Percentiles rank a stretch among this genome's conserved stretches.
phyloP scores from a whole-genome alignment of 2,888 invertebrate species.

The Icerya purchasi region DNA sequence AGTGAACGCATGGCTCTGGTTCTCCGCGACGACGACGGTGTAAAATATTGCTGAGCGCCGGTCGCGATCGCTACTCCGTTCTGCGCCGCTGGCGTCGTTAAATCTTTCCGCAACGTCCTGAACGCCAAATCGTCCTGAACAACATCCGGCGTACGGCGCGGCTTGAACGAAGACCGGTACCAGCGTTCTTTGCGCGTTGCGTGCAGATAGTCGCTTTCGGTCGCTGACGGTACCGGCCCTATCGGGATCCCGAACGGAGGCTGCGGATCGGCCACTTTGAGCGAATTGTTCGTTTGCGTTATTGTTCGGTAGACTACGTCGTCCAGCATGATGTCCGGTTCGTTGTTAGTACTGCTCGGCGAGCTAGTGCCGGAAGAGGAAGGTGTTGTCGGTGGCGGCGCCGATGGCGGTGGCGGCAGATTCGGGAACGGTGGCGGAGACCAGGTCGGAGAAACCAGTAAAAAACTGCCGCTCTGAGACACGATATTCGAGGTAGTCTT shows the following conservation, averaged over 20 bases:
- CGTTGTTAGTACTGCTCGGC: constrained; percentile 23
- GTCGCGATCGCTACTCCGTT: too few relatives aligned
- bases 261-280: constrained; percentile 53
- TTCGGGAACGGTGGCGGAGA: constrained; percentile 19
- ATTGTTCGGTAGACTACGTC: constrained; percentile 66
- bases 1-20: constrained; percentile 59
- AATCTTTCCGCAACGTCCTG: constrained; percentile 59
- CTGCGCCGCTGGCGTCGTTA: background rate
- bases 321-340: constrained; percentile 62
- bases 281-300: constrained; percentile 46
- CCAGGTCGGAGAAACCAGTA: constrained; percentile 45
- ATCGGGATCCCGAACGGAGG: constrained; percentile 79
- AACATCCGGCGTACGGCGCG: constrained; percentile 52
- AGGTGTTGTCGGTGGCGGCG: background rate
- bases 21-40: constrained; percentile 30
- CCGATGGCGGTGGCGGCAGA: constrained; percentile 10
- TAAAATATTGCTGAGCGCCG: constrained; percentile 53
- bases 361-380: constrained; percentile 10
- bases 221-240: constrained; percentile 56
- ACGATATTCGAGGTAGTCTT: constrained; percentile 20
- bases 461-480: constrained; percentile 38
- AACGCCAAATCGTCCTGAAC: constrained; percentile 74
- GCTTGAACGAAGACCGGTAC: constrained; percentile 36
- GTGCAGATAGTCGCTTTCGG: constrained; percentile 66
- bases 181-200: constrained; percentile 32